phyloP scores from a whole-genome alignment of 2,797 vertebrate species.

The Sebastes trivittatus region DNA sequence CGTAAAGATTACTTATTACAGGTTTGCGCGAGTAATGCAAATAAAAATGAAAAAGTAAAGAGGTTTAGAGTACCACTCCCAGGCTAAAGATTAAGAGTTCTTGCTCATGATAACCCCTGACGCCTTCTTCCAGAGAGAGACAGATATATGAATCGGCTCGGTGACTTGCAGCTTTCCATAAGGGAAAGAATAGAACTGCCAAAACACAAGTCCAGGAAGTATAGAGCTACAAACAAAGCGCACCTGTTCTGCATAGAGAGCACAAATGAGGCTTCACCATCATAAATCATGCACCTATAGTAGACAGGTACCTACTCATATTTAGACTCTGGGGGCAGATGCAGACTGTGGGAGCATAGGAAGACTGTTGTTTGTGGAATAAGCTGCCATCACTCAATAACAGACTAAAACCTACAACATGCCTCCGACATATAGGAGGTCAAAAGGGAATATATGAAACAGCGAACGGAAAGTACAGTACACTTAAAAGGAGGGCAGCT shows the following conservation, averaged over 20 bases:
- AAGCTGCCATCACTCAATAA: conserved; percentile 37
- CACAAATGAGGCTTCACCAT: conserved; percentile 67
- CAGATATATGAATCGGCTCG: conserved; percentile 34
- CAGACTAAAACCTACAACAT: conserved; percentile 21
- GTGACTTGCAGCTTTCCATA: conserved; percentile 48
- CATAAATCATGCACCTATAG: conserved; percentile 74
- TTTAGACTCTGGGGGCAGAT: conserved; percentile 48
- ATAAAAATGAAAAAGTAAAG: not conserved
- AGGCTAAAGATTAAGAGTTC: conserved; percentile 8
- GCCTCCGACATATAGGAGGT: conserved; percentile 11
- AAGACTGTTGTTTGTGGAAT: conserved; percentile 37
- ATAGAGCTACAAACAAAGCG: conserved; percentile 61
- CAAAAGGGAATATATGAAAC: conserved; percentile 24
- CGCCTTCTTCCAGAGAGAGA: not conserved
- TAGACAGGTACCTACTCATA: conserved; percentile 64
- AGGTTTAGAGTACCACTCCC: not conserved
- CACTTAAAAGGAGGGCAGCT: not conserved
- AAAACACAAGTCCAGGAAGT: conserved; percentile 60
- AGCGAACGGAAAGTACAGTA: not conserved
- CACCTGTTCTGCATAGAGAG: conserved; percentile 76
- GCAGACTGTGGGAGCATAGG: conserved; percentile 13
- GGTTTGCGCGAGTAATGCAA: not conserved
- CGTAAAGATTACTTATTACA: not conserved
- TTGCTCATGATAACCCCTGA: not conserved
- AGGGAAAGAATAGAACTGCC: conserved; percentile 51